phyloP scores from a whole-genome alignment of 2,113 vertebrate genomes.

The Glaucidium brasilianum region DNA sequence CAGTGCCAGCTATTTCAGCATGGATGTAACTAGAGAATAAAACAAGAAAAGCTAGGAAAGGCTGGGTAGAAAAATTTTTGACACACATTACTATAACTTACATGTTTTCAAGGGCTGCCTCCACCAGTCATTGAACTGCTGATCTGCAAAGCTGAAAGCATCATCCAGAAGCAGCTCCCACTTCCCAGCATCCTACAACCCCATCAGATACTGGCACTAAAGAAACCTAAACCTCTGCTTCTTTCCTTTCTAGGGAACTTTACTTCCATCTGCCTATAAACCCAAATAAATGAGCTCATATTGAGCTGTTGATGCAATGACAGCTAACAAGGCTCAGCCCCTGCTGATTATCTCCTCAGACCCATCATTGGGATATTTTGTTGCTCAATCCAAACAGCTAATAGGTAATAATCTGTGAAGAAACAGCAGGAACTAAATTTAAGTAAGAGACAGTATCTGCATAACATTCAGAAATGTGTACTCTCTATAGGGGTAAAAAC shows the following conservation, averaged over 20 bases:
- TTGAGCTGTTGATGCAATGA: background rate
- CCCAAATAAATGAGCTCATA: background rate
- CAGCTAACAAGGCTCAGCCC: background rate
- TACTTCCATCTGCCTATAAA: background rate
- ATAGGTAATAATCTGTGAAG: background rate
- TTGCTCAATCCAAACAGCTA: background rate
- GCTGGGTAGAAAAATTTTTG: background rate
- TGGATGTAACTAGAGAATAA: background rate
- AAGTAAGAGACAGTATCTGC: background rate
- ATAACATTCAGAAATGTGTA: background rate
- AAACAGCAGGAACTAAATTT: background rate
- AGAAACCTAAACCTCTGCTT: rapidly evolving
- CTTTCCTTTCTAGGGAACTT: too few species aligned
- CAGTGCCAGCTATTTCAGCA: background rate
- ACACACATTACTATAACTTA: background rate
- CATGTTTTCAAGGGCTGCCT: background rate
- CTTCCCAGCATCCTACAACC: background rate
- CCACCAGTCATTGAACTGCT: background rate
- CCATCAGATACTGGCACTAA: too few species aligned
- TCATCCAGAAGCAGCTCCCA: background rate
- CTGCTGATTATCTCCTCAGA: background rate
- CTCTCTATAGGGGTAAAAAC: rapidly evolving
- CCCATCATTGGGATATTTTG: background rate
- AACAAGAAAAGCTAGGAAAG: background rate
- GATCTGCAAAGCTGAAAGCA: background rate